Base-by-base conservation (phyloP, 2,888 invertebrate species). In the Muscina levida region DNA sequence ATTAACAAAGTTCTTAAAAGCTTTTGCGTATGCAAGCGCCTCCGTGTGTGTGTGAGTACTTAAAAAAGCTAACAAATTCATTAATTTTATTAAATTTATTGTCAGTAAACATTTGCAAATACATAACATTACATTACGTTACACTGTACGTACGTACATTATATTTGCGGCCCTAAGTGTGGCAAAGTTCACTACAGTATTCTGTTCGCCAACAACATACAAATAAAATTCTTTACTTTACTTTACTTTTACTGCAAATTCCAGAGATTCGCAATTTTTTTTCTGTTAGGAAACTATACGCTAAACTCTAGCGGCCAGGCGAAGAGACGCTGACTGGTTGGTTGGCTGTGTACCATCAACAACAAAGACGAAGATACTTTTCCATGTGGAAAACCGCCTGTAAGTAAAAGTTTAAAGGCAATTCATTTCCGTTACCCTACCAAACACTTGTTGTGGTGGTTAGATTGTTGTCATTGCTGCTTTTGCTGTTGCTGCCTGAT, bases 31-130 rank as follows among this genome's bases (percentile, higher is more conserved):
- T 24, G 57, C 31, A 6, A 15, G n/a, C 15, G 19, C 44, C 11
- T 1, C 4, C 8, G 37, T 56, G n/a, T 66, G 24, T 53, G 6
- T 22, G 42, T 59, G 42, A 11, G 15, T 22, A 11, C 17, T n/a
- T n/a, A n/a, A n/a, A n/a, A 62, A 62, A 62, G 68, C 67, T 59
- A 62, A 53, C 59, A 76, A 70, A 76, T 70, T 70, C 53, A 76
- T 76, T 76, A 44, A 53, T 76, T 65, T 65, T 70, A 70, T 70
- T 70, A 59, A 70, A 76, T 70, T 75, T 76, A 70, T 76, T 76
- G 62, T 76, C 53, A 31, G 42, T 10, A 42, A 68, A 75, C 31
- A 67, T 66, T 57, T 11, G 19, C 22, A 19, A 39, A 59, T 59
- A 8, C 17, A 17, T 59, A 5, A 31, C 31, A 31, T 3, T 31